Percentiles rank a stretch among this genome's conserved stretches.
Evolutionary conservation across 2,113 vertebrate genomes (phyloP).

Genomic region (Glareola pratincola): DNA sequence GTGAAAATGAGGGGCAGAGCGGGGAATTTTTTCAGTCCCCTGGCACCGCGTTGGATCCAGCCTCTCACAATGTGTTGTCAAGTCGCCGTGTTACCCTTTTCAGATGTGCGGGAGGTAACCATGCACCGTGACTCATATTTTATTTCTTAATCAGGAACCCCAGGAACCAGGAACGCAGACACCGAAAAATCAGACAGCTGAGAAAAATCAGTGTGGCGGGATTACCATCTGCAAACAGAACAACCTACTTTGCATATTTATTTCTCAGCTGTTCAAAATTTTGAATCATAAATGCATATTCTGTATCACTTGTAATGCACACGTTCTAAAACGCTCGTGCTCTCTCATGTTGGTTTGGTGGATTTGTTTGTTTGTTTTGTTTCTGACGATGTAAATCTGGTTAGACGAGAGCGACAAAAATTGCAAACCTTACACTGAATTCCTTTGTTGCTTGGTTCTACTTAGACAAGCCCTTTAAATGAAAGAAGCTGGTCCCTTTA

Average conservation of each 20-base stretch:
- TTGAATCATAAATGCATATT: conserved; percentile 15
- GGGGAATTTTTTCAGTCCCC: not conserved
- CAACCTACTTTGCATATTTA: conserved; percentile 58
- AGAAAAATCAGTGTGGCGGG: conserved; percentile 44
- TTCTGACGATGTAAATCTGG: conserved; percentile 17
- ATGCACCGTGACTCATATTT: conserved; percentile 12
- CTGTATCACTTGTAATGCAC: not conserved
- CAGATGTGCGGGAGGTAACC: conserved; percentile 25
- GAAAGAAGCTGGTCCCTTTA: not conserved
- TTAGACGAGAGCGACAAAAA: conserved; percentile 45
- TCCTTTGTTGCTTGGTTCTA: conserved; percentile 25
- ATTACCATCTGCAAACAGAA: conserved; percentile 66
- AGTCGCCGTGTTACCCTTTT: not conserved
- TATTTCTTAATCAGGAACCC: conserved; percentile 45
- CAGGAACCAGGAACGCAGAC: conserved; percentile 37
- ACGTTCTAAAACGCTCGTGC: not conserved
- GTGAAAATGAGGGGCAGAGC: not conserved
- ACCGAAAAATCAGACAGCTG: conserved; percentile 47
- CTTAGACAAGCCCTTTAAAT: conserved; percentile 18
- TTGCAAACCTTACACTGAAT: conserved; percentile 19
- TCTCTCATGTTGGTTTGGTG: not conserved
- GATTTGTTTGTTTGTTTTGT: conserved; percentile 52
- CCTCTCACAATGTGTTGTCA: not conserved
- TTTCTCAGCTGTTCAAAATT: conserved; percentile 51
- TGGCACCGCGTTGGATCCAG: not conserved